Percentiles rank a stretch among this genome's conserved stretches.
These are phyloP conservation scores for Ceramica pisi DNA, from an alignment of 2,888 invertebrate species.

Conservation along the genomic window DNA sequence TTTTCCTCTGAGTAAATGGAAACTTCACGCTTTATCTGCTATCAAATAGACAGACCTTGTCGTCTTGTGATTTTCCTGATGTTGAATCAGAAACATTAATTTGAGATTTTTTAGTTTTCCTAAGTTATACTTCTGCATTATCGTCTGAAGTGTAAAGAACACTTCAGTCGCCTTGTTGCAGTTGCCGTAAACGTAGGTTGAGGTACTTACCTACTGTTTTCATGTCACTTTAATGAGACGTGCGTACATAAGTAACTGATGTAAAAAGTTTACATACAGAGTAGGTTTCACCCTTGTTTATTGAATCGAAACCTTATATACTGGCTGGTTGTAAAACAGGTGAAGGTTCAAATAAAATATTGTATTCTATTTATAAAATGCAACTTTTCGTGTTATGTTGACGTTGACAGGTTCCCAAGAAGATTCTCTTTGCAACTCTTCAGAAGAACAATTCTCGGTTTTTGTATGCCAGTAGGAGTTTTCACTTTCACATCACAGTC, in stretches of 20 bases:
- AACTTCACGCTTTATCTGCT: too few relatives aligned
- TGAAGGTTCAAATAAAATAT: slow-evolving; percentile 38
- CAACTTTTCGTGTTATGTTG: background rate
- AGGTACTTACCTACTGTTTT: slow-evolving; percentile 69
- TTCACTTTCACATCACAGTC: too few relatives aligned
- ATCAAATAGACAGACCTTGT: too few relatives aligned
- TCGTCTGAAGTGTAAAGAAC: too few relatives aligned
- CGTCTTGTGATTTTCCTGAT: too few relatives aligned
- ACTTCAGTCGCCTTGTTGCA: slow-evolving; percentile 48
- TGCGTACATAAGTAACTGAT: slow-evolving; percentile 59
- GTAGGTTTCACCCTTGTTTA: slow-evolving; percentile 49
- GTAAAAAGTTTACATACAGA: slow-evolving; percentile 60
- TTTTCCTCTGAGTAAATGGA: too few relatives aligned
- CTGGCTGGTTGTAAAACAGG: slow-evolving; percentile 29
- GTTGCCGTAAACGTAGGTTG: slow-evolving; percentile 73
- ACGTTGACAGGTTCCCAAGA: background rate
- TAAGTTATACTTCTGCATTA: slow-evolving; percentile 45
- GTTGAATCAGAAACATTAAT: too few relatives aligned
- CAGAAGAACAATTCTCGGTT: background rate
- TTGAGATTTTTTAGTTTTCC: background rate
- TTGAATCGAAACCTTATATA: slow-evolving; percentile 44
- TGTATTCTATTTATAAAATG: slow-evolving; percentile 30
- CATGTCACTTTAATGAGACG: slow-evolving; percentile 81
- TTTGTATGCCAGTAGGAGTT: too few relatives aligned
- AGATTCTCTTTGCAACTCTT: background rate